Evolutionary conservation across 2,888 invertebrate genomes (phyloP), one percentile per base, ranked within the genome.

Genomic region (Drosophila emarginata): DNA sequence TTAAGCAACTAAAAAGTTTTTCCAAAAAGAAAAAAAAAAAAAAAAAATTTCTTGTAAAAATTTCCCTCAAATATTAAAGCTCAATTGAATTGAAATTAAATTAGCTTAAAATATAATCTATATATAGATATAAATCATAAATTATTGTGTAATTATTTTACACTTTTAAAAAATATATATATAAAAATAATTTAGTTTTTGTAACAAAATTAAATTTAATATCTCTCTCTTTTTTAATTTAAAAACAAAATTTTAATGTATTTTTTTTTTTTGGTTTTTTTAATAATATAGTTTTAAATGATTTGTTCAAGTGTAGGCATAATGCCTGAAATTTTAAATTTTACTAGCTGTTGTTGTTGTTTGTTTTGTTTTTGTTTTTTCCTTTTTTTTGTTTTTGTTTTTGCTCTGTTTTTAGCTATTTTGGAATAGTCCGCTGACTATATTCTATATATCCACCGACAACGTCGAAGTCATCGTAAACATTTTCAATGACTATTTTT

Each of bases 401-500:
- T 7, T 14, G 51, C 7, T 58, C 32, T 61, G 37, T 63, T 39
- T 64, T 64, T 71, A 57, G 64, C 71, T 86, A 73, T 87, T 85
- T 81, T 81, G 81, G 88, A 83, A 82, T 64, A 58, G 65, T 61
- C 64, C 18, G 36, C 12, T 32, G 32, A 1, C 32, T 14, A 15
- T 36, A 64, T 64, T 4, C 26, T 45, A 45, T 45, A 45, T 45
- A 45, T 11, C 9, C 40, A 45, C 18, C 18, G 53, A 67, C 54
- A 63, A 70, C 50, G 57, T 50, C 39, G 50, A 54, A 60, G 74
- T 69, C 77, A 64, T 76, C 68, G 82, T 79, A 88, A 82, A 86
- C 86, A 83, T 86, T 82, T 82, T 86, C 88, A 88, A 83, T 83
- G 86, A 83, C 78, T 88, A 88, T 88, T 83, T 88, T 77, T 80